phyloP scores from a whole-genome alignment of 1,140 invertebrate genomes.

The Pseudobourletiella spinata region DNA sequence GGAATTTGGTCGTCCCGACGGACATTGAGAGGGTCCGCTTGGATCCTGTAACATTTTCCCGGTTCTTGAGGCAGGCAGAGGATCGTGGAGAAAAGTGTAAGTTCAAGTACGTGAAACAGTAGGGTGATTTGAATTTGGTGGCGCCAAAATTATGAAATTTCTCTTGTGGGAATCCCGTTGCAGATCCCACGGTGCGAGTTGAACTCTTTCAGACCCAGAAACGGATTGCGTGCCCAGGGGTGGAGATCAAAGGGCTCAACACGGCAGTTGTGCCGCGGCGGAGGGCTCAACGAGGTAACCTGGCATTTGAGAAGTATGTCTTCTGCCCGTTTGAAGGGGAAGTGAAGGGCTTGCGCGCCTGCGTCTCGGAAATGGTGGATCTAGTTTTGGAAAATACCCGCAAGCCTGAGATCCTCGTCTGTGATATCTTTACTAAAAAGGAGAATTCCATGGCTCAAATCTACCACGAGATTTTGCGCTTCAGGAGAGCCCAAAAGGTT shows the following conservation, averaged over 20 bases:
- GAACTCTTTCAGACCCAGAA: not conserved
- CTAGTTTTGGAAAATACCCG: slow-evolving; percentile 68
- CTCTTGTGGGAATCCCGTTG: not conserved
- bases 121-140: too few species aligned
- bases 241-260: not conserved
- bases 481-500: too few species aligned
- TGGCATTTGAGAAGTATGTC: slow-evolving; percentile 68
- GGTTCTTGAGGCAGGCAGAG: too few species aligned
- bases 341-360: not conserved
- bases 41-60: slow-evolving; percentile 53
- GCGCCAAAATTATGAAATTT: too few species aligned
- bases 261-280: not conserved
- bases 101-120: not conserved
- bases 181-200: not conserved
- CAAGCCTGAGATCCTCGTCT: slow-evolving; percentile 64
- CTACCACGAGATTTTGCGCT: too few species aligned
- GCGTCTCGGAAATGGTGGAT: slow-evolving; percentile 45
- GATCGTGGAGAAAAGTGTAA: too few species aligned
- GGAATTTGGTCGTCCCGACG: slow-evolving; percentile 77
- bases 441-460: slow-evolving; percentile 6
- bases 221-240: not conserved
- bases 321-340: slow-evolving; percentile 64
- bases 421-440: slow-evolving; percentile 54
- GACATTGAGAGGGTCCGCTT: slow-evolving; percentile 70
- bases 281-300: slow-evolving; percentile 55